Conservation (phyloP, 2,888 invertebrate species). For the Erynnis tages region DNA sequence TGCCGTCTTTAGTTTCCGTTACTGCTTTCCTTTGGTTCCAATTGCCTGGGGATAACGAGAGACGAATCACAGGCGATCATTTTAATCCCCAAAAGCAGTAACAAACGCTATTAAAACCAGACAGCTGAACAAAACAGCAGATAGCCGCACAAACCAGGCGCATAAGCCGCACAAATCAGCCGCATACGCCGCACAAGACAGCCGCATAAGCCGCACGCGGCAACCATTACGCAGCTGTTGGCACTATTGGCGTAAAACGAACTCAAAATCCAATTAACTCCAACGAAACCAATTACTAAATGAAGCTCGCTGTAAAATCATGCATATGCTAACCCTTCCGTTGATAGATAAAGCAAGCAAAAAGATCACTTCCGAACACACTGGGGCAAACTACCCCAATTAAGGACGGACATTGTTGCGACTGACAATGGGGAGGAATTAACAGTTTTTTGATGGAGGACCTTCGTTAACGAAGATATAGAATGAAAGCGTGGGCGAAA, state of each 20-base stretch:
- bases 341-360: constrained; percentile 16
- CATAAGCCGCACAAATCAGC: too few species aligned
- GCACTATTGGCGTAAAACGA: constrained; percentile 14
- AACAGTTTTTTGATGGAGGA: constrained; percentile 35
- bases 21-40: too few species aligned
- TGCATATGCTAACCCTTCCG: constrained; percentile 72
- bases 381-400: constrained; percentile 60
- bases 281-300: constrained; percentile 51
- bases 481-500: too few species aligned
- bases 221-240: constrained; percentile 10
- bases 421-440: constrained; percentile 46
- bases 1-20: too few species aligned
- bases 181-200: too few species aligned
- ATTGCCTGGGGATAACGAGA: too few species aligned
- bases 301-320: constrained; percentile 63
- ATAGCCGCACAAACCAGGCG: too few species aligned
- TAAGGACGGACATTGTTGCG: constrained; percentile 47
- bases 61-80: too few species aligned
- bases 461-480: constrained; percentile 30
- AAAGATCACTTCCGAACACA: constrained; percentile 44
- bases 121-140: too few species aligned
- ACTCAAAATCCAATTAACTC: constrained; percentile 55
- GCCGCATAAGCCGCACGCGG: background rate
- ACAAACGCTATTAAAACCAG: too few species aligned
- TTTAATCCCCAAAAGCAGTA: too few species aligned